phyloP scores from a whole-genome alignment of 1,140 invertebrate species.

The Lycorma delicatula region DNA sequence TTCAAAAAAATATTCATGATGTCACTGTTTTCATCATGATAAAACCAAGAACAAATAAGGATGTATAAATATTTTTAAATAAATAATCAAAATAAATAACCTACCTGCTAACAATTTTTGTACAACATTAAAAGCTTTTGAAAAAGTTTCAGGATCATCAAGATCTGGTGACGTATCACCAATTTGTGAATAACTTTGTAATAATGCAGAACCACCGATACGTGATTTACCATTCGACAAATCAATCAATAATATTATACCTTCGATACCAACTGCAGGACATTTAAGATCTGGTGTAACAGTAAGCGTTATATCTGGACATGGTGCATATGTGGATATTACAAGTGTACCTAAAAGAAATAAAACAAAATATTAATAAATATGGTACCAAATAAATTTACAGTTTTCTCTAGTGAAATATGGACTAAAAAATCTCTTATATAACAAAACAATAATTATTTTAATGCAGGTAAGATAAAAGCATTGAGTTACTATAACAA shows the following conservation, averaged over 20 bases:
- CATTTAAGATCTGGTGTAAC: constrained; percentile 86
- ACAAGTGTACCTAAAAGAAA: constrained; percentile 66
- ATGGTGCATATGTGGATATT: constrained; percentile 89
- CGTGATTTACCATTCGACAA: constrained; percentile 54
- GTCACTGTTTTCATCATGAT: too few species aligned
- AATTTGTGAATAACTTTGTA: constrained; percentile 82
- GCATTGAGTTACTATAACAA: too few species aligned
- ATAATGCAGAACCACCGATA: constrained; percentile 83
- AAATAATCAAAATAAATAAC: too few species aligned
- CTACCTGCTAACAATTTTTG: constrained; percentile 72
- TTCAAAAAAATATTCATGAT: too few species aligned
- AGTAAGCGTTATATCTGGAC: constrained; percentile 71
- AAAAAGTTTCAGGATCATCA: constrained; percentile 54
- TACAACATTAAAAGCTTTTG: constrained; percentile 68
- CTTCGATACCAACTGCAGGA: constrained; percentile 43
- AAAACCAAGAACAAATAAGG: too few species aligned
- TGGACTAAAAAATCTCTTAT: too few species aligned
- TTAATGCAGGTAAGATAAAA: too few species aligned
- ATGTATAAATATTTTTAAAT: too few species aligned
- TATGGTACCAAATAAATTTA: neutral
- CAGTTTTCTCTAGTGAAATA: too few species aligned
- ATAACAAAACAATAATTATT: too few species aligned
- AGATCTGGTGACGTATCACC: constrained; percentile 76
- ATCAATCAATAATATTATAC: constrained; percentile 58
- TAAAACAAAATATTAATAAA: neutral